Percentiles rank a stretch among this genome's conserved stretches.
Evolutionary conservation across 2,113 vertebrate genomes (phyloP).

Genomic region (Pterophyllum scalare): DNA sequence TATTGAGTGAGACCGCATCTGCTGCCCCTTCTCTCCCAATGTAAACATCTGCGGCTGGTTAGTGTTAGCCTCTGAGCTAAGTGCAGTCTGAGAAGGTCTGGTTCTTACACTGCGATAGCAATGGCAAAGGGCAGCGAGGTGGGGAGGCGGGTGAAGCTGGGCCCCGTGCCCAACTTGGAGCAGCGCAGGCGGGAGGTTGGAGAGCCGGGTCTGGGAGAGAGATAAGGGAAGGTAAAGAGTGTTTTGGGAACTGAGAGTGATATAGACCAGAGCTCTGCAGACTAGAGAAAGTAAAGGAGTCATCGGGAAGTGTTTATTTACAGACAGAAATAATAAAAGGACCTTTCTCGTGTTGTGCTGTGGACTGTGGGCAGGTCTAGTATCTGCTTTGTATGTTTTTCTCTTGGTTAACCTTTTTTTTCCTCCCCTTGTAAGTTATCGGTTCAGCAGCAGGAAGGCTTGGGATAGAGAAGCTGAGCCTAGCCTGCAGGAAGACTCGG

Average conservation of each 20-base stretch:
- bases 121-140: slow-evolving; percentile 78
- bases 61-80: slow-evolving; percentile 86
- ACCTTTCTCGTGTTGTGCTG: slow-evolving; percentile 41
- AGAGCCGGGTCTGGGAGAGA: slow-evolving; percentile 74
- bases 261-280: slow-evolving; percentile 78
- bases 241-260: slow-evolving; percentile 86
- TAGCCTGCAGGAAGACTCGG: slow-evolving; percentile 68
- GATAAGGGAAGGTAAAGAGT: slow-evolving; percentile 84
- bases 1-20: slow-evolving; percentile 81
- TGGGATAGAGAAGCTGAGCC: slow-evolving; percentile 64
- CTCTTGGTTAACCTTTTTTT: slow-evolving; percentile 21
- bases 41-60: slow-evolving; percentile 85
- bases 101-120: slow-evolving; percentile 81
- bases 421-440: slow-evolving; percentile 43
- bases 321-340: slow-evolving; percentile 56
- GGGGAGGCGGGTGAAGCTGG: slow-evolving; percentile 70
- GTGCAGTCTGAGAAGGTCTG: slow-evolving; percentile 77
- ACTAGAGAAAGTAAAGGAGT: slow-evolving; percentile 62
- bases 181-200: slow-evolving; percentile 62
- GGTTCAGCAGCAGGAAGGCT: slow-evolving; percentile 60
- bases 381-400: slow-evolving; percentile 39
- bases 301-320: slow-evolving; percentile 64
- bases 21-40: slow-evolving; percentile 75
- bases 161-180: slow-evolving; percentile 67
- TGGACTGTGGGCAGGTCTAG: slow-evolving; percentile 10